Evolutionary conservation across 2,797 vertebrate genomes (phyloP), one percentile per base, ranked within the genome.

Genomic region (Sternarchorhynchus goeldii): DNA sequence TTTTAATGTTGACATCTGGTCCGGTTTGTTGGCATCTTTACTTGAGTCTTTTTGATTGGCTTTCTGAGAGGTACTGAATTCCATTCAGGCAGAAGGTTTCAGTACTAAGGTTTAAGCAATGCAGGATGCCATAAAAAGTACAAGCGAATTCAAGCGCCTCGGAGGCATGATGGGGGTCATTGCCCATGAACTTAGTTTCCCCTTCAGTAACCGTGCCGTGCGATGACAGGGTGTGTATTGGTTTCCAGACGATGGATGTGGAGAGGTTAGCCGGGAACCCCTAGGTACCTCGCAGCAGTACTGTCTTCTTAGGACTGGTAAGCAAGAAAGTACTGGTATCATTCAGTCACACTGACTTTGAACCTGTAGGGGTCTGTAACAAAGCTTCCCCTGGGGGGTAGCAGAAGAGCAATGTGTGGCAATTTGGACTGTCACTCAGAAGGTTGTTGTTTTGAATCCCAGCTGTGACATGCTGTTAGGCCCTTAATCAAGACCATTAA

Each of bases 11-110:
- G 29, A 12, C 25, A 29, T 29, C 58, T 60, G 58, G 25, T 62
- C 32, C 29, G 5, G 18, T 69, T 55, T 62, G 32, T 56, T 32
- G 55, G 31, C 20, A 41, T 56, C 41, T 39, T 31, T 56, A 74
- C 63, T 64, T 70, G 72, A 80, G 5, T 74, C 55, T 17, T 20
- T 39, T 74, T 50, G 25, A 73, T 73, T 41, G 53, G 17, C n/a
- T 72, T 53, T 78, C 57, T 57, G 57, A 39, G 65, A 29, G 17
- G 55, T 5, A 31, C 21, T 25, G 6, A 56, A 60, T 53, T 69
- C 60, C 32, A 65, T 66, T 73, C 70, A 58, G 4, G 29, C 7
- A 21, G n/a, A 39, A 67, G 17, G 62, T 36, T 63, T 70, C 5
- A 14, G 5, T 2, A 45, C 20, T 21, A 66, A 66, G 36, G 36